A percentile compares a stretch with the other conserved stretches of the same genome.
Evolutionary conservation across 2,113 vertebrate species (phyloP).

Genomic region (Elephantulus edwardii): DNA sequence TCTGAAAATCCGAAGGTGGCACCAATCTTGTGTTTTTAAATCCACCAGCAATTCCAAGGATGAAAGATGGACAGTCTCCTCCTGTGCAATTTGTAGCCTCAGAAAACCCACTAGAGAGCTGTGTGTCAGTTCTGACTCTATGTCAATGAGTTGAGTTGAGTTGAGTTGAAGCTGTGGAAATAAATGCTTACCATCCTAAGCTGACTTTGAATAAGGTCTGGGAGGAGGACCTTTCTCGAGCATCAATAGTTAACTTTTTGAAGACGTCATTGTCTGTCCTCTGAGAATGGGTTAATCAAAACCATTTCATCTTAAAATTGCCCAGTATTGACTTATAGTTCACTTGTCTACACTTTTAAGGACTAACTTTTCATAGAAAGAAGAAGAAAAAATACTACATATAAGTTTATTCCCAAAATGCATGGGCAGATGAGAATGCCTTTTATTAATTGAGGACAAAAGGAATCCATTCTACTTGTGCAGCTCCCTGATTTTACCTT

Average conservation of each 20-base stretch:
- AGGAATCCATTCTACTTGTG: slow-evolving; percentile 7
- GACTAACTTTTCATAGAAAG: slow-evolving; percentile 5
- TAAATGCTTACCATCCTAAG: background rate
- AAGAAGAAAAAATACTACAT: background rate
- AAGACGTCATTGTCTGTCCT: background rate
- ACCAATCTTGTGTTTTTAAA: too few species aligned
- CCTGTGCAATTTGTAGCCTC: too few species aligned
- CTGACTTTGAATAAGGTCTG: background rate
- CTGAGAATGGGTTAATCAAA: slow-evolving; percentile 13
- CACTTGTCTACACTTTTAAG: background rate
- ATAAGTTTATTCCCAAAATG: background rate
- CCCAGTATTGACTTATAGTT: background rate
- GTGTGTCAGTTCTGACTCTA: too few species aligned
- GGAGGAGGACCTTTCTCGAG: background rate
- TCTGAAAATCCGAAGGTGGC: too few species aligned
- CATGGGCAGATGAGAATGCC: background rate
- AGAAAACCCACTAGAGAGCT: too few species aligned
- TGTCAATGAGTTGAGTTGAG: too few species aligned
- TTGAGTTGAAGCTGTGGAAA: background rate
- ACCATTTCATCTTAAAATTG: slow-evolving; percentile 3
- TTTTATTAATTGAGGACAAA: background rate
- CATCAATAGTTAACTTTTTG: background rate
- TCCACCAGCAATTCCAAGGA: too few species aligned
- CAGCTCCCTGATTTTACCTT: slow-evolving; percentile 26
- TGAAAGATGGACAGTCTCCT: too few species aligned